These are phyloP conservation scores for Lingula anatina DNA, from an alignment of 2,888 invertebrate species.

Conservation along the genomic window DNA sequence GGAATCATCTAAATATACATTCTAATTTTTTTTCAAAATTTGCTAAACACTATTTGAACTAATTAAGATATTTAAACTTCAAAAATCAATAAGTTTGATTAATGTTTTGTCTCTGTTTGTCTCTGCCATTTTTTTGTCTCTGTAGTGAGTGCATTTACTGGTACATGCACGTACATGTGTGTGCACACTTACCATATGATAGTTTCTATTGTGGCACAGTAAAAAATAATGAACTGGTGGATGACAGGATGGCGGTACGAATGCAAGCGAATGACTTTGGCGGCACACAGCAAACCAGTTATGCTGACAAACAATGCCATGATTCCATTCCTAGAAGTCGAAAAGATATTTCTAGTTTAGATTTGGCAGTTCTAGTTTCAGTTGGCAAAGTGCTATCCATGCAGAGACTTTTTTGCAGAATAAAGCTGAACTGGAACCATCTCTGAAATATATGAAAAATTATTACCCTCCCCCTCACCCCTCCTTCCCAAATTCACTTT, in stretches of 20 bases:
- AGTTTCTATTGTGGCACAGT: conserved; percentile 55
- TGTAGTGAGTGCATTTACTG: too few relatives aligned
- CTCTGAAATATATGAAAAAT: too few relatives aligned
- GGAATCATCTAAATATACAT: neutral
- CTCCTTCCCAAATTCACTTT: too few relatives aligned
- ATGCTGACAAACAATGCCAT: conserved; percentile 52
- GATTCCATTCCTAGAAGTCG: conserved; percentile 47
- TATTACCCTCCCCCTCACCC: too few relatives aligned
- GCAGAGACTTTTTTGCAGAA: neutral
- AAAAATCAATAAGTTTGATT: too few relatives aligned
- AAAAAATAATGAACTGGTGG: conserved; percentile 57
- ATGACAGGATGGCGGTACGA: conserved; percentile 53
- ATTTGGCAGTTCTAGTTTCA: too few relatives aligned
- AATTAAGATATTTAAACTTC: neutral
- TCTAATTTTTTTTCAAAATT: neutral
- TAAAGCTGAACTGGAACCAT: neutral
- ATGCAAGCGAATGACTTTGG: conserved; percentile 54
- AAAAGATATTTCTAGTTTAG: too few relatives aligned
- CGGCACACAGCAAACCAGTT: conserved; percentile 49
- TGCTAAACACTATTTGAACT: neutral
- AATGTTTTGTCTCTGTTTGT: too few relatives aligned
- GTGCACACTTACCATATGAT: conserved; percentile 52
- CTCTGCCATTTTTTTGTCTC: too few relatives aligned
- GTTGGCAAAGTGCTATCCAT: neutral
- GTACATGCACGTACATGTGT: too few relatives aligned